A percentile compares a stretch with the other conserved stretches of the same genome.
Evolutionary conservation across 1,140 invertebrate genomes (phyloP).

Genomic region (Bombyx mori): DNA sequence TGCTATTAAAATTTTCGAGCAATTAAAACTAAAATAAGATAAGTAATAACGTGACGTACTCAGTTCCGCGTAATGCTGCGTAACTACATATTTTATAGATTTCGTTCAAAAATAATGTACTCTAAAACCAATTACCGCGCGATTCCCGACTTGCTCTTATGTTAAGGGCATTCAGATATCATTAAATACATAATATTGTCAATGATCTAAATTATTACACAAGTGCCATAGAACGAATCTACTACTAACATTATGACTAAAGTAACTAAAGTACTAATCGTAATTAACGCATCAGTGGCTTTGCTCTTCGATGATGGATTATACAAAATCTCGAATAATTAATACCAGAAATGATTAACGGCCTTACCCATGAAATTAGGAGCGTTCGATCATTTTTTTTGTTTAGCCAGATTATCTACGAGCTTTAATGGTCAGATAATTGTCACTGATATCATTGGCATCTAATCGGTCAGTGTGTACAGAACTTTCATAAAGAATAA

Average conservation of each 20-base stretch:
- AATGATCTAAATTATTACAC: neutral
- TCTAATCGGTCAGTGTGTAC: slow-evolving; percentile 7
- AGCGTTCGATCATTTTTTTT: slow-evolving; percentile 18
- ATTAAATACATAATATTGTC: no score
- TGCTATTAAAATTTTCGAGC: no score
- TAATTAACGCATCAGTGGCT: neutral
- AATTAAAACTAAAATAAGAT: no score
- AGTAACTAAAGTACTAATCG: neutral
- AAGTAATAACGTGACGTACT: no score
- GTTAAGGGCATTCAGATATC: no score
- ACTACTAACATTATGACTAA: neutral
- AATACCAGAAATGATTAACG: neutral
- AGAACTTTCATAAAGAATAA: slow-evolving; percentile 1
- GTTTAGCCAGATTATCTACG: slow-evolving; percentile 25
- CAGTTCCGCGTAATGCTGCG: no score
- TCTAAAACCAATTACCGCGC: no score
- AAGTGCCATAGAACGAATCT: neutral
- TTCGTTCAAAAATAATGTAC: no score
- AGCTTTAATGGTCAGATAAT: slow-evolving; percentile 32
- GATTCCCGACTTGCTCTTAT: no score
- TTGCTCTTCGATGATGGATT: neutral
- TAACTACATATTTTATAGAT: no score
- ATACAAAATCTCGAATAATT: neutral
- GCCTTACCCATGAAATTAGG: slow-evolving; percentile 26
- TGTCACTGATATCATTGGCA: slow-evolving; percentile 16